phyloP scores from a whole-genome alignment of 2,797 vertebrate species.

The Lemur catta region DNA sequence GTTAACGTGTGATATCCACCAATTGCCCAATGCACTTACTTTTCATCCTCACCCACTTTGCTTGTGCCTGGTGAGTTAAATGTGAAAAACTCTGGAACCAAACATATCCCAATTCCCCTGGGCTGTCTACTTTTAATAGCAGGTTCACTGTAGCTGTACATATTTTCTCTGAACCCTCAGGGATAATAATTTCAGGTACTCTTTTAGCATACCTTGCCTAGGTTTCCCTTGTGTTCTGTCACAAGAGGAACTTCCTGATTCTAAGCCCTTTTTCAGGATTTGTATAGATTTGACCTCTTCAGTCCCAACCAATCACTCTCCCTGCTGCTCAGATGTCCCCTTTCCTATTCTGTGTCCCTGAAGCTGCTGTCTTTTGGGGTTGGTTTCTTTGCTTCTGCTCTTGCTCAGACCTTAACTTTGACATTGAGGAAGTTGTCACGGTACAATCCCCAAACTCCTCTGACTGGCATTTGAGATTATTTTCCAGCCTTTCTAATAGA shows the following conservation, averaged over 20 bases:
- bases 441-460: background rate
- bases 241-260: slow-evolving; percentile 34
- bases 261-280: slow-evolving; percentile 1
- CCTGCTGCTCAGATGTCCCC: background rate
- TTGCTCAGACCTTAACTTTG: background rate
- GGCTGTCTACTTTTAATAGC: slow-evolving; percentile 41
- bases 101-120: background rate
- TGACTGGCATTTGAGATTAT: slow-evolving; percentile 8
- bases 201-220: background rate
- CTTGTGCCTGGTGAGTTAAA: slow-evolving; percentile 3
- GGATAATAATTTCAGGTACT: slow-evolving; percentile 46
- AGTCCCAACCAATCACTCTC: background rate
- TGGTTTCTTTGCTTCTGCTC: background rate
- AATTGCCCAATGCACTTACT: background rate
- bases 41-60: background rate
- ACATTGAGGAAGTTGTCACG: background rate
- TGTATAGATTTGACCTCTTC: background rate
- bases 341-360: background rate
- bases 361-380: background rate
- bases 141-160: background rate
- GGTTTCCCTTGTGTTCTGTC: background rate
- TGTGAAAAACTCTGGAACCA: background rate
- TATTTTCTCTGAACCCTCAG: slow-evolving; percentile 17
- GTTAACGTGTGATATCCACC: background rate
- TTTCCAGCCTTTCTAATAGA: background rate